Evolutionary conservation across 2,888 invertebrate species (phyloP), one percentile per base, ranked within the genome.

Genomic region (Pristionchus exspectatus): DNA sequence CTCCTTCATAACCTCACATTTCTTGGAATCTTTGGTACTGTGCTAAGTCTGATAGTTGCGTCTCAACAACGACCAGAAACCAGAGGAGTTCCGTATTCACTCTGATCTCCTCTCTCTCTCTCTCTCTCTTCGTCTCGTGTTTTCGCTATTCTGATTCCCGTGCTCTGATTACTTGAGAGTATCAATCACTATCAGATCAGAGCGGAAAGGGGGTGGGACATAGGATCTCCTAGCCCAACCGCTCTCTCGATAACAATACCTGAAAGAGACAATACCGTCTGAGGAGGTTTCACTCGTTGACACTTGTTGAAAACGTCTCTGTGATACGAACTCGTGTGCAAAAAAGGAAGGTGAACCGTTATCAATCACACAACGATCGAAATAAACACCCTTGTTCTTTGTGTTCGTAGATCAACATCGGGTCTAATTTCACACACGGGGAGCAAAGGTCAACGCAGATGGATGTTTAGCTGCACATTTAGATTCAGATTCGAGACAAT

Each of bases 171-270:
- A 18, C 74, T 38, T 38, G 24, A 24, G 63, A 69, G 12, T 74
- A 74, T 74, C 74, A 74, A 74, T 74, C 74, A 38, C 74, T 74
- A 74, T 74, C 74, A 74, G 74, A 30, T 74, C 63, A 63, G 63
- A 21, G 63, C 5, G 63, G 7, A 2, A 21, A 63, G n/a, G 63
- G 63, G n/a, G 63, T n/a, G 63, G 12, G 69, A 30, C 12, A 30
- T 16, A 9, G 30, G 30, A 12, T 21, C 69, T 69, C 27, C 24
- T 33, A 30, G 18, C 33, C 18, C 10, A 16, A 16, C 1, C 18
- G 30, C 14, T 69, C 33, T 33, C 30, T 69, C 30, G 30, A 33
- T 33, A 16, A 30, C 33, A 30, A 33, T 0, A 5, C 16, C 21
- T 4, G 66, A 7, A 24, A 27, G n/a, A 66, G n/a, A 66, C 12